Base-by-base conservation (phyloP, 1,140 invertebrate genomes). In the Tetraneura akinire region DNA sequence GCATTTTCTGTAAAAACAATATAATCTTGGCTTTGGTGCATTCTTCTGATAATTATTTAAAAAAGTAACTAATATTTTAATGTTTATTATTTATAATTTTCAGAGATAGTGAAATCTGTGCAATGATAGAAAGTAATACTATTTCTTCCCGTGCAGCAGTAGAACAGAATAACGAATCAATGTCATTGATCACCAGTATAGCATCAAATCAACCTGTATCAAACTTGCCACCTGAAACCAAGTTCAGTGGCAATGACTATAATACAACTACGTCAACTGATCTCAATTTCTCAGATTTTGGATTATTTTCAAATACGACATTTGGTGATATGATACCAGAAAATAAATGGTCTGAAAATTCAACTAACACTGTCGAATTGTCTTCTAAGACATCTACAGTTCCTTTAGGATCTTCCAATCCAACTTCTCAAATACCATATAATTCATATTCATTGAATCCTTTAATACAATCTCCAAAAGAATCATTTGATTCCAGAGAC, bases 371-470 rank as follows among this genome's bases (percentile, higher is more conserved):
- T n/a, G 70, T 82, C 21, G 80, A 83, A 32, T n/a, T n/a, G n/a
- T n/a, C n/a, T n/a, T n/a, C n/a, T n/a, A 23, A 81, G 64, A 85
- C 32, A 37, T 4, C 87, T 71, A 87, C 88, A 83, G 88, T 86
- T 78, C 87, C 87, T 70, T 85, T 85, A 60, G 85, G 86, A 60
- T 86, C 85, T 83, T 85, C 88, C 83, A 86, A 86, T 85, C 88
- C 88, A 86, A 86, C 86, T 68, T 85, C 86, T 83, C 74, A 78
- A 3, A 47, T 37, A 18, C 73, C 29, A 11, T 78, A 78, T 9
- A 26, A 13, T 18, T 86, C 86, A 80, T 90, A 89, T 84, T 85
- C 88, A 26, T 90, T 89, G 84, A 90, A 89, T 84, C 88, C 89
- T 37, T 84, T 90, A 80, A 86, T 87, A 83, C 88, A 89, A 37